These are phyloP conservation scores for Meteorus sp. DNA, from an alignment of 1,140 invertebrate genomes.

Conservation along the genomic window DNA sequence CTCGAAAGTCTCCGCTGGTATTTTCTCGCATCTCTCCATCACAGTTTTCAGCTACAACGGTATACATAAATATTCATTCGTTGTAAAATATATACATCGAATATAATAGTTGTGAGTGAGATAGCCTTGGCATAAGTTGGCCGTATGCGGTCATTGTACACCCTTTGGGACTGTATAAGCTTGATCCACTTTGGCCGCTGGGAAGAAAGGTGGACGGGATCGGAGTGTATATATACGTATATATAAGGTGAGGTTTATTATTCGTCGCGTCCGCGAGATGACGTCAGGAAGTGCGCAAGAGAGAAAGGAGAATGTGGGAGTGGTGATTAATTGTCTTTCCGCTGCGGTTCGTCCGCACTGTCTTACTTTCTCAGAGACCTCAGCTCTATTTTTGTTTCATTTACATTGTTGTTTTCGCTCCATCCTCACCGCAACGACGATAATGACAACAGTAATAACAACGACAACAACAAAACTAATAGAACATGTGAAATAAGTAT, in stretches of 20 bases:
- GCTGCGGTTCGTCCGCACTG: conserved; percentile 12
- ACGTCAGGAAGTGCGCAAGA: conserved; percentile 31
- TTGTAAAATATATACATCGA: too few species aligned
- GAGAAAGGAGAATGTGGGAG: conserved; percentile 41
- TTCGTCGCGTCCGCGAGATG: conserved; percentile 18
- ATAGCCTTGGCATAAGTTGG: background rate
- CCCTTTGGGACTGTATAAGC: background rate
- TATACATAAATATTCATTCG: conserved; percentile 25
- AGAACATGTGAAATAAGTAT: too few species aligned
- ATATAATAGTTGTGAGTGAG: background rate
- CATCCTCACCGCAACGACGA: background rate
- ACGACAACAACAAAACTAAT: too few species aligned
- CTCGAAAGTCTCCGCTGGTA: conserved; percentile 67
- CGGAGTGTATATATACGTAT: background rate
- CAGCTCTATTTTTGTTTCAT: conserved; percentile 2
- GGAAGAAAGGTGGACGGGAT: background rate
- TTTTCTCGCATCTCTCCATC: conserved; percentile 75
- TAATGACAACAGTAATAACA: too few species aligned
- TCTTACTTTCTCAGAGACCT: conserved; percentile 14
- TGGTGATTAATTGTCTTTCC: conserved; percentile 40
- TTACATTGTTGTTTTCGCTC: background rate
- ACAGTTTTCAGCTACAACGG: conserved; percentile 69
- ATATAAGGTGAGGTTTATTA: conserved; percentile 7
- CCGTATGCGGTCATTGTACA: background rate
- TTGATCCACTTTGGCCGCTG: conserved; percentile 13